These are phyloP conservation scores for Cephus nigrinus DNA, from an alignment of 2,888 invertebrate genomes.

Conservation along the genomic window DNA sequence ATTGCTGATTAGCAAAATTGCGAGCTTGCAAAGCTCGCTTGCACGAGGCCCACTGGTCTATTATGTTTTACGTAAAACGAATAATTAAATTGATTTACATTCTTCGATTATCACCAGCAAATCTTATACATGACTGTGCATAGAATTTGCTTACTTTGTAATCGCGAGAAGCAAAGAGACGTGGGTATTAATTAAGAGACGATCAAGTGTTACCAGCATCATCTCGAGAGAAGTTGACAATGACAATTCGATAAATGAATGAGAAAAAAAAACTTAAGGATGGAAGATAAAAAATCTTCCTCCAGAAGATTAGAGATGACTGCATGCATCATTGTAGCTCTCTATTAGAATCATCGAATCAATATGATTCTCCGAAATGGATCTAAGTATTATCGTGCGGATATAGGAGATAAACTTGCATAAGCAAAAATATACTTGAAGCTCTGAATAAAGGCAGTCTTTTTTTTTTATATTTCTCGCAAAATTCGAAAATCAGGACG, in stretches of 20 bases:
- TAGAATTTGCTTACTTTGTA: not conserved
- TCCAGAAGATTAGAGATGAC: not conserved
- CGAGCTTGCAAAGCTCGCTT: not conserved
- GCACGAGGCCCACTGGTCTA: slow-evolving; percentile 3
- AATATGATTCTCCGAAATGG: not conserved
- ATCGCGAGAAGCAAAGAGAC: not conserved
- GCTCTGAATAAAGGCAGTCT: not conserved
- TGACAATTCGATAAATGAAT: not conserved
- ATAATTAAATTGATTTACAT: slow-evolving; percentile 2
- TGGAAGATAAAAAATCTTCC: not conserved
- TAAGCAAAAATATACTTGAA: not conserved
- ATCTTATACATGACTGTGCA: slow-evolving; percentile 2
- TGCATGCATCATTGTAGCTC: not conserved
- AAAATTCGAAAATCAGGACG: not conserved
- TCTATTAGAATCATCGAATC: not conserved
- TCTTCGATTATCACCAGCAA: not conserved
- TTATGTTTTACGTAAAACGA: not conserved
- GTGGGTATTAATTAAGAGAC: not conserved
- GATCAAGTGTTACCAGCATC: not conserved
- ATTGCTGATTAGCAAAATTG: not conserved
- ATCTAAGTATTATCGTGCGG: not conserved
- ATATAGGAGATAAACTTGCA: not conserved
- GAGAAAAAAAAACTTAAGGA: not conserved
- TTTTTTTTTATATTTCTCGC: not conserved
- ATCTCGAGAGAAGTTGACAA: not conserved